These are phyloP conservation scores for Leiothrix lutea DNA, from an alignment of 2,113 vertebrate genomes.

Conservation along the genomic window DNA sequence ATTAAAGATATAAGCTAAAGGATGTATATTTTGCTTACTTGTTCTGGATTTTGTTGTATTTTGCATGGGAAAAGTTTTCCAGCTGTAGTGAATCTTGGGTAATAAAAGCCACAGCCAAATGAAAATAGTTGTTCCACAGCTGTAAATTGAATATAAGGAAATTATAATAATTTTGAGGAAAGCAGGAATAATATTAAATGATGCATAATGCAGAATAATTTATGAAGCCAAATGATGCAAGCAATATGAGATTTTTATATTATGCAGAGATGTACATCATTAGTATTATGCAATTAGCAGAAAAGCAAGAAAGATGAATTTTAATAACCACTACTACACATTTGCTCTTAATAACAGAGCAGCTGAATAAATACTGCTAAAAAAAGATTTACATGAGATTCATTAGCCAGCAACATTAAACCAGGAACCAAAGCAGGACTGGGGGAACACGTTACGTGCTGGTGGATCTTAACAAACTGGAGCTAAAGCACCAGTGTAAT, in stretches of 20 bases:
- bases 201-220: conserved; percentile 66
- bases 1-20: neutral
- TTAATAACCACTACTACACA: conserved; percentile 26
- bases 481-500: neutral
- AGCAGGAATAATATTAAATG: conserved; percentile 39
- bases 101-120: conserved; percentile 98
- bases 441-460: neutral
- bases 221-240: conserved; percentile 60
- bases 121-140: conserved; percentile 99
- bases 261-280: conserved; percentile 45
- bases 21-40: conserved; percentile 77
- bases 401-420: neutral
- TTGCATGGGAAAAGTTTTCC: conserved; percentile 92
- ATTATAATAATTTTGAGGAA: conserved; percentile 29
- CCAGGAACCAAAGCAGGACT: neutral
- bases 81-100: conserved; percentile 97
- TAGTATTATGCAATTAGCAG: conserved; percentile 45
- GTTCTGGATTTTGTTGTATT: conserved; percentile 92
- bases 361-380: conserved; percentile 28
- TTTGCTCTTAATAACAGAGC: conserved; percentile 9
- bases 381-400: neutral
- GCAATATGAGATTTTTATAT: conserved; percentile 33
- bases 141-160: conserved; percentile 70
- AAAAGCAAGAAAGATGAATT: conserved; percentile 27
- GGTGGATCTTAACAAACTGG: neutral